A percentile compares a stretch with the other conserved stretches of the same genome.
Conservation (phyloP, 23 tunicate species). For the Botrylloides violaceus region DNA sequence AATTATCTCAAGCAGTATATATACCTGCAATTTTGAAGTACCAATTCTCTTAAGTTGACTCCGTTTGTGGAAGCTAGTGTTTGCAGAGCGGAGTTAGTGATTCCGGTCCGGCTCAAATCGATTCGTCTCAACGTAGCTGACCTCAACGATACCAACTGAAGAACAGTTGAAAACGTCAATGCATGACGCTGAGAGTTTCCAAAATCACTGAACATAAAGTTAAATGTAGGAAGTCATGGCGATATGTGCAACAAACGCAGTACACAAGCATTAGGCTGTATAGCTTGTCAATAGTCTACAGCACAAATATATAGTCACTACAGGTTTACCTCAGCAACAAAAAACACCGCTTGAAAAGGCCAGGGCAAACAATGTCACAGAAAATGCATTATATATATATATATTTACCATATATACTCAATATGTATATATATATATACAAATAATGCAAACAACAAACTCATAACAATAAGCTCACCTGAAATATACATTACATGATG, state of each 20-base stretch:
- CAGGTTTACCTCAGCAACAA: no score
- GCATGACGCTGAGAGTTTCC: slow-evolving; percentile 30
- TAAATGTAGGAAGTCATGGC: no score
- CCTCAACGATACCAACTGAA: slow-evolving; percentile 31
- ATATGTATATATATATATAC: no score
- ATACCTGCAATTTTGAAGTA: slow-evolving; percentile 65
- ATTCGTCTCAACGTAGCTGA: slow-evolving; percentile 30
- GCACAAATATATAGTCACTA: no score
- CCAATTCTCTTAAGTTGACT: slow-evolving; percentile 28
- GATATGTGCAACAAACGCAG: no score
- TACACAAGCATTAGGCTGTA: no score
- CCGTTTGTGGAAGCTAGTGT: slow-evolving; percentile 48
- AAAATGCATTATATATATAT: no score
- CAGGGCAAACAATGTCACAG: no score
- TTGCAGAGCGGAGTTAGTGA: slow-evolving; percentile 37
- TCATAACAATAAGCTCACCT: slow-evolving; percentile 15
- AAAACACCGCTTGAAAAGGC: no score
- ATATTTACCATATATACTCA: no score
- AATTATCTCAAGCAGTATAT: neutral
- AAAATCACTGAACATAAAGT: slow-evolving; percentile 33
- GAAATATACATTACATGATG: slow-evolving; percentile 54
- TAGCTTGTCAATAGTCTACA: no score
- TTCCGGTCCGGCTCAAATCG: slow-evolving; percentile 70
- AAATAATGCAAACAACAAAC: neutral
- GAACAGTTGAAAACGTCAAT: slow-evolving; percentile 39